A percentile compares a stretch with the other conserved stretches of the same genome.
phyloP scores from a whole-genome alignment of 2,113 vertebrate genomes.

The Gymnorhina tibicen region DNA sequence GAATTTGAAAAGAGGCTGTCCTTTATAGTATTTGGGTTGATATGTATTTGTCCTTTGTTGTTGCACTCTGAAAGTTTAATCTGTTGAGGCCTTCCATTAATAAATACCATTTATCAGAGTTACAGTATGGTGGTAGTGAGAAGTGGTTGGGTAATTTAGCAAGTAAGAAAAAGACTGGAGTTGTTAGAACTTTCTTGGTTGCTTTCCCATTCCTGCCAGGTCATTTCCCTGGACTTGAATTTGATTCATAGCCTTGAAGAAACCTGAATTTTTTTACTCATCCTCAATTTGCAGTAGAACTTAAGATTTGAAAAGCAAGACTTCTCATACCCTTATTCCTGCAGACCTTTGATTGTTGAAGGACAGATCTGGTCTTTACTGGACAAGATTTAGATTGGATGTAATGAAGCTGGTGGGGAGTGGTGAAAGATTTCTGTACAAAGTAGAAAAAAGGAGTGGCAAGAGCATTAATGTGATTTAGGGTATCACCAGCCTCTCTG shows the following conservation, averaged over 20 bases:
- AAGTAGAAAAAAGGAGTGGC: neutral
- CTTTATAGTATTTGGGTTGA: neutral
- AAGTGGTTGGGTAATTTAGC: neutral
- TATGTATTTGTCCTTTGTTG: neutral
- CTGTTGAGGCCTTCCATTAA: neutral
- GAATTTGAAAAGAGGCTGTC: neutral
- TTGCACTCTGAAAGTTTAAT: neutral
- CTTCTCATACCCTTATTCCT: neutral
- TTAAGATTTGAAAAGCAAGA: neutral
- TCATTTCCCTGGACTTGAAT: neutral
- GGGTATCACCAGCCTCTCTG: neutral
- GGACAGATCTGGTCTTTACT: neutral
- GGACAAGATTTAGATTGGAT: neutral
- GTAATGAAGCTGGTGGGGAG: neutral
- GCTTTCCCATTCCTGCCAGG: neutral
- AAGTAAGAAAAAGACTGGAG: neutral
- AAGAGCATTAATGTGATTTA: neutral
- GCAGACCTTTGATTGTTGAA: neutral
- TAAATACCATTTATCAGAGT: neutral
- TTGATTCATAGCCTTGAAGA: neutral
- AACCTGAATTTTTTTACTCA: neutral
- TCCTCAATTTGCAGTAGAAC: neutral
- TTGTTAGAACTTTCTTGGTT: neutral
- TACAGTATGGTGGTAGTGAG: neutral
- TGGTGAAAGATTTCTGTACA: neutral